A percentile compares a stretch with the other conserved stretches of the same genome.
Evolutionary conservation across 2,888 invertebrate genomes (phyloP).

Genomic region (Trichopoda pennipes): DNA sequence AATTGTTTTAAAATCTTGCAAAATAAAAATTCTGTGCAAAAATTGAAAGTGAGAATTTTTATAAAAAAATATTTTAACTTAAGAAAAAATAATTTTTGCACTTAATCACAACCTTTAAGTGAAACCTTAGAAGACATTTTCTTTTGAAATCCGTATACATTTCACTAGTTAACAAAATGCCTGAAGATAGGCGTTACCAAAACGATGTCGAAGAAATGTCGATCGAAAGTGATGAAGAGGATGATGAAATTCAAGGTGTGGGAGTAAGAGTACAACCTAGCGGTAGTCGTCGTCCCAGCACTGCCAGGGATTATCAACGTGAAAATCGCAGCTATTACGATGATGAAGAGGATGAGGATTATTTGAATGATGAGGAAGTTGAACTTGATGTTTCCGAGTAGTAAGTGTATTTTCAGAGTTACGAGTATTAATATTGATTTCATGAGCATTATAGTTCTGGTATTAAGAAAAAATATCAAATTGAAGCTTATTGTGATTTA

Average conservation of each 20-base stretch:
- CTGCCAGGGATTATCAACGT: slow-evolving; percentile 68
- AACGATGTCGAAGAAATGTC: slow-evolving; percentile 76
- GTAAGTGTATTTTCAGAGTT: slow-evolving; percentile 72
- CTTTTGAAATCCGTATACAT: background rate
- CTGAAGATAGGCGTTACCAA: slow-evolving; percentile 73
- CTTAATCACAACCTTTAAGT: background rate
- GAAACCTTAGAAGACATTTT: background rate
- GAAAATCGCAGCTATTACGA: slow-evolving; percentile 58
- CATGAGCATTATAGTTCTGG: too few relatives aligned
- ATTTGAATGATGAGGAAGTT: slow-evolving; percentile 71
- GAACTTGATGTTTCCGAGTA: slow-evolving; percentile 78
- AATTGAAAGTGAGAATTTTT: too few relatives aligned
- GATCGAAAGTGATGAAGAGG: slow-evolving; percentile 78
- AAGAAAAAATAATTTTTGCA: background rate
- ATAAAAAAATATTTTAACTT: background rate
- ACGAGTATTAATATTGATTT: too few relatives aligned
- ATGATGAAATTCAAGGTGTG: slow-evolving; percentile 75
- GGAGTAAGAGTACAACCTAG: slow-evolving; percentile 73
- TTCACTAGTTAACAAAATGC: slow-evolving; percentile 70
- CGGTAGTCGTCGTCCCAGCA: slow-evolving; percentile 71
- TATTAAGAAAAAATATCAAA: too few relatives aligned
- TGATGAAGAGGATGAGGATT: slow-evolving; percentile 71
- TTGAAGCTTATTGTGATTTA: too few relatives aligned
- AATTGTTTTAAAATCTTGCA: too few relatives aligned
- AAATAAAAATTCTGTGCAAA: too few relatives aligned